Evolutionary conservation across 2,113 vertebrate genomes (phyloP).

Genomic region (Maylandia zebra): DNA sequence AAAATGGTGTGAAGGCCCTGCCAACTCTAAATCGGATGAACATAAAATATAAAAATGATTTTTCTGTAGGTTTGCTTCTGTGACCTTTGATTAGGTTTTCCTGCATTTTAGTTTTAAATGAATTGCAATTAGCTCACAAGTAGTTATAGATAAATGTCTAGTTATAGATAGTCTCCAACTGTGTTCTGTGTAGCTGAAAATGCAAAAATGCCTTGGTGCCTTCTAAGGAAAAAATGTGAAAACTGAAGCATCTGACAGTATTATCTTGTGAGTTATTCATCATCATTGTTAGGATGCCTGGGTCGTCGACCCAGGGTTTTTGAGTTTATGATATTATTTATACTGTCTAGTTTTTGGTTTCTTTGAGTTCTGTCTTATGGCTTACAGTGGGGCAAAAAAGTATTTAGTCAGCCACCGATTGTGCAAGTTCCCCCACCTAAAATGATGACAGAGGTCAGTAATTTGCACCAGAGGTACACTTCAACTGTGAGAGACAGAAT

Average conservation of each 20-base stretch:
- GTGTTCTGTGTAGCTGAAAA: not conserved
- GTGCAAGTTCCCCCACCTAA: no score
- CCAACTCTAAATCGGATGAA: not conserved
- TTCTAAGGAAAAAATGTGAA: not conserved
- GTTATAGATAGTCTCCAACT: not conserved
- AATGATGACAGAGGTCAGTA: no score
- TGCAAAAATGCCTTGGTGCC: not conserved
- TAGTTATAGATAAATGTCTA: not conserved
- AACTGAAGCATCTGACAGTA: not conserved
- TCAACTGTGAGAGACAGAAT: no score
- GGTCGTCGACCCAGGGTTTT: no score
- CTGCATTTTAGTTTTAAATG: not conserved
- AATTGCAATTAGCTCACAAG: not conserved
- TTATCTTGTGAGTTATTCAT: not conserved
- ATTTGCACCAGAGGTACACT: no score
- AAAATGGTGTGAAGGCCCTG: not conserved
- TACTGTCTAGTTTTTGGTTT: no score
- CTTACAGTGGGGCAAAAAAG: no score
- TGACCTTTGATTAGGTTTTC: rapidly evolving
- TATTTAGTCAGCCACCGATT: no score
- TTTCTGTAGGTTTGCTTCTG: not conserved
- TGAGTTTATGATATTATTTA: no score
- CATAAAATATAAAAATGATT: not conserved
- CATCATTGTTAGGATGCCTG: not conserved
- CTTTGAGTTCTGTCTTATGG: no score